Evolutionary conservation across 2,888 invertebrate genomes (phyloP), one percentile per base, ranked within the genome.

Genomic region (Aporophyla lueneburgensis): DNA sequence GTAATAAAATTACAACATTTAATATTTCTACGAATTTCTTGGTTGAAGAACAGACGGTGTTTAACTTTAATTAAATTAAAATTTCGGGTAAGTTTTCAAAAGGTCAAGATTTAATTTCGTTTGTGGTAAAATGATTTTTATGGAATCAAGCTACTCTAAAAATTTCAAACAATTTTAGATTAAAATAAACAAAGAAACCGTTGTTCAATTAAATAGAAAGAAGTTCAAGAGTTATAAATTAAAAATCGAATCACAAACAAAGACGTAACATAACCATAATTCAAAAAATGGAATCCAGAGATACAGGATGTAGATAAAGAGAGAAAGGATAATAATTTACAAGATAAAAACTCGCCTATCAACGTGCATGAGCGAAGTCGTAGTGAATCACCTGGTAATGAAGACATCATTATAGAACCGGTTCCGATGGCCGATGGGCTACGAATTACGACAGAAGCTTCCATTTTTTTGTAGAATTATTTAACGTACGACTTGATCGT

Each of bases 321-420:
- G 80, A 78, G 68, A 76, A 84, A 84, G 59, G 83, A 84, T 80
- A 86, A 87, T 85, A 87, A 76, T 81, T 80, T 84, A 84, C 74
- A 83, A 86, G 86, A 87, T 89, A 89, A 90, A 92, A 90, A 88
- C 83, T 84, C 77, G 76, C 75, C 78, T 89, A 87, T 87, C 88
- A 87, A 86, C 84, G 75, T 84, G 85, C 87, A 89, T 89, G 89
- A 91, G 88, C 90, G 87, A 90, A 90, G 88, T 83, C 88, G 91
- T 89, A 89, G 91, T 94, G 95, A 94, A 94, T 95, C 94, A 93
- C 89, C 87, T 84, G 87, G 92, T 95, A 95, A 96, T 96, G 94
- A 96, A 96, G 96, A 95, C 95, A 95, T 96, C 93, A 93, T 94
- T 93, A 92, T 86, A 76, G 87, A 95, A 96, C 96, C 95, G 96